These are phyloP conservation scores for Helleia helle DNA, from an alignment of 2,888 invertebrate species.

Conservation along the genomic window DNA sequence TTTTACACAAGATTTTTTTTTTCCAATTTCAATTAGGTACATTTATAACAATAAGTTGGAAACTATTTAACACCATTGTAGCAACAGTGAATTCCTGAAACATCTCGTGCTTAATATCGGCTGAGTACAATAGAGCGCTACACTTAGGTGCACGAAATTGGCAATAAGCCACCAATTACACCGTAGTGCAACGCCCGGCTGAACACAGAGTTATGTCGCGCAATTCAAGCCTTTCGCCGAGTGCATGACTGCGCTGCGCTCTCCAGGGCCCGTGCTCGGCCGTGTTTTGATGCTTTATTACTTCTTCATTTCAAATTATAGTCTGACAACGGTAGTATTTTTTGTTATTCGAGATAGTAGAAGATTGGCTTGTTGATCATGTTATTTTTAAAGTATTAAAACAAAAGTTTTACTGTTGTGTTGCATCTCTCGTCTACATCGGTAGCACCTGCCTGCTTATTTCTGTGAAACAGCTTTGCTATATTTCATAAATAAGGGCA, in stretches of 20 bases:
- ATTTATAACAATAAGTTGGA: too few species aligned
- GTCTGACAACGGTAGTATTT: too few species aligned
- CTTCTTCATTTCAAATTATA: neutral
- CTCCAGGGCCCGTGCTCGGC: neutral
- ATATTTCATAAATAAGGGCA: too few species aligned
- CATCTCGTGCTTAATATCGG: constrained; percentile 9
- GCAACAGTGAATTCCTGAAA: constrained; percentile 5
- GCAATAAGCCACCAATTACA: constrained; percentile 46
- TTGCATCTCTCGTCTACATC: too few species aligned
- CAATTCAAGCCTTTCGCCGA: constrained; percentile 41
- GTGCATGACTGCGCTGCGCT: constrained; percentile 32
- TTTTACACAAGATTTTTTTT: too few species aligned
- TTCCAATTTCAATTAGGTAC: too few species aligned
- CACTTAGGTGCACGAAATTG: constrained; percentile 30
- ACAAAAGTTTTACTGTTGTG: too few species aligned
- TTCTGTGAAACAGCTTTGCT: too few species aligned
- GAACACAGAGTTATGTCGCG: constrained; percentile 36
- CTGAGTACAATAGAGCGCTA: constrained; percentile 14
- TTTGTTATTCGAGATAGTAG: too few species aligned
- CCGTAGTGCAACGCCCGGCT: constrained; percentile 34
- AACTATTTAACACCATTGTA: constrained; percentile 1
- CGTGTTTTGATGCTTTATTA: constrained; percentile 4
- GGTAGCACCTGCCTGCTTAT: too few species aligned
- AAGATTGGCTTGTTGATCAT: too few species aligned
- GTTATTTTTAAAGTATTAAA: too few species aligned